These are phyloP conservation scores for Gila robusta DNA, from an alignment of 2,797 vertebrate species.

Conservation along the genomic window DNA sequence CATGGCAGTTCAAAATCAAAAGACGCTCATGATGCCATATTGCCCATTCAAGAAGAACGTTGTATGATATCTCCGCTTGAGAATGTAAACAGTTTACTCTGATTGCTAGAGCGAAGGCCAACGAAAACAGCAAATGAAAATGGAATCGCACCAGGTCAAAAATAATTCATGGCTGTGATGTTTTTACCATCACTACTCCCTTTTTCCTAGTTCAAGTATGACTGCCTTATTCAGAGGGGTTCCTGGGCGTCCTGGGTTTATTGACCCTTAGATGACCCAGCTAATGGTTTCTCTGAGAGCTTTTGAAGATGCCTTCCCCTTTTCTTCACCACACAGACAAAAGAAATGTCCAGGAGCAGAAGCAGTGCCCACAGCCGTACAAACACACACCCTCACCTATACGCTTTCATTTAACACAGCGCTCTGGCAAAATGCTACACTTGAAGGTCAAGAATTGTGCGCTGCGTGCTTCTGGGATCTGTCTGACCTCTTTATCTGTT, in stretches of 20 bases:
- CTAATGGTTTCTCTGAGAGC: conserved; percentile 63
- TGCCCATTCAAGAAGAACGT: conserved; percentile 54
- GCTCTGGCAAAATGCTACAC: conserved; percentile 49
- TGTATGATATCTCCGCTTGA: conserved; percentile 13
- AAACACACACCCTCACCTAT: conserved; percentile 32
- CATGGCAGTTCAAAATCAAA: conserved; percentile 44
- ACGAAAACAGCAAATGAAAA: conserved; percentile 28
- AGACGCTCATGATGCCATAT: conserved; percentile 51
- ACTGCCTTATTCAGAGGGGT: conserved; percentile 33
- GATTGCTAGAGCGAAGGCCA: conserved; percentile 26
- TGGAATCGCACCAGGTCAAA: conserved; percentile 8
- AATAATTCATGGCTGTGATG: conserved; percentile 33
- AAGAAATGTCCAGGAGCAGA: conserved; percentile 61
- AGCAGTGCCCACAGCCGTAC: conserved; percentile 13
- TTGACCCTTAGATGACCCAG: conserved; percentile 76
- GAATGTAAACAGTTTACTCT: conserved; percentile 30
- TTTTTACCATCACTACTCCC: conserved; percentile 5
- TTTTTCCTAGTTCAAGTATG: background rate
- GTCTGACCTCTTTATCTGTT: conserved; percentile 73
- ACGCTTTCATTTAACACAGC: conserved; percentile 44
- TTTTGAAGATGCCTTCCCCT: conserved; percentile 63
- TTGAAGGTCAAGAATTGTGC: conserved; percentile 73
- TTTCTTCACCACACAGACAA: conserved; percentile 68
- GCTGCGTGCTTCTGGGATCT: conserved; percentile 74
- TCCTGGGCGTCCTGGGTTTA: conserved; percentile 13